Evolutionary conservation across 2,888 invertebrate genomes (phyloP), one percentile per base, ranked within the genome.

Genomic region (Phaedon cochleariae): DNA sequence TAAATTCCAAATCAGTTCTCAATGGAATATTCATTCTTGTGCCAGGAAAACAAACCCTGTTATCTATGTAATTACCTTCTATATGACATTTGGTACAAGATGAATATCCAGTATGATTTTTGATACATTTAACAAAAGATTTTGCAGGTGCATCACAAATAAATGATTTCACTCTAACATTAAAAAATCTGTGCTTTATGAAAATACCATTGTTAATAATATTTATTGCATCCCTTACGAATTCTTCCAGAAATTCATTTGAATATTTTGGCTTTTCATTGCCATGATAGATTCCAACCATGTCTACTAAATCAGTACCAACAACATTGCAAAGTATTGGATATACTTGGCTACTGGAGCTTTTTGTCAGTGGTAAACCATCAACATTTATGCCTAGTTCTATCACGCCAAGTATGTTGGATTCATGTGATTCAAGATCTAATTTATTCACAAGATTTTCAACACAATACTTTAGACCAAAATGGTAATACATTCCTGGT

Each of bases 61-160:
- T 48, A 17, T 58, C 45, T 12, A 49, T 53, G 29, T 29, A 67
- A 4, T 48, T 31, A 1, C 67, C 67, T 51, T 63, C 57, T 54
- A 18, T 55, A 15, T 69, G 26, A 65, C 73, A 76, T 59, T 73
- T 73, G 31, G 69, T 68, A 62, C 76, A 76, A 46, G 72, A 70
- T 22, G 61, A 22, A 57, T 72, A 74, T 21, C 67, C 74, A 2
- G 48, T 51, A 54, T 74, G 76, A 17, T 55, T 61, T 51, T 54
- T 70, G 12, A 67, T 62, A 68, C 69, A 72, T 17, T 65, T 45
- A 52, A 73, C 52, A 59, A 49, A 65, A 22, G 65, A 54, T 52
- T 67, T 72, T 4, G 74, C 74, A 9, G 73, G 73, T n/a, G 71
- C 66, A 68, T 74, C 73, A 61, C 68, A 62, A 65, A 74, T 60